Conservation (phyloP, 2,113 vertebrate genomes). For the Cyphomyrus plagiostoma region DNA sequence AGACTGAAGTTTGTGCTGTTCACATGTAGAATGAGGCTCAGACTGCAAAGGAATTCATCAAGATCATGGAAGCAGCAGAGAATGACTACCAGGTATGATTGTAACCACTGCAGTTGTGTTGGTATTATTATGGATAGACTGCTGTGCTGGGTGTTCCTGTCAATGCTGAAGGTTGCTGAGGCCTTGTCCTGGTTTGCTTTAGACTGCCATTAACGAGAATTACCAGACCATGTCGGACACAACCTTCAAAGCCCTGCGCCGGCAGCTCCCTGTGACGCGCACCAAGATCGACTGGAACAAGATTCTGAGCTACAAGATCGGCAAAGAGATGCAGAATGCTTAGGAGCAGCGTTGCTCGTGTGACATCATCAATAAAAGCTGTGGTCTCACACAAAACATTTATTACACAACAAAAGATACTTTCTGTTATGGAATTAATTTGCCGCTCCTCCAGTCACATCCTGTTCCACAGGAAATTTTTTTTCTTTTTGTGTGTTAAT, state of each 20-base stretch:
- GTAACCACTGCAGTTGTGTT: neutral
- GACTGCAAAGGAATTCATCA: slow-evolving; percentile 90
- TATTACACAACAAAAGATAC: slow-evolving; percentile 38
- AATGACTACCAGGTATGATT: slow-evolving; percentile 89
- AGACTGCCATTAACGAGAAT: slow-evolving; percentile 98
- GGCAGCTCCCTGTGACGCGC: slow-evolving; percentile 93
- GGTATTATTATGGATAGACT: neutral
- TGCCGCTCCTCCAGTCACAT: neutral
- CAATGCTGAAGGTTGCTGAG: neutral
- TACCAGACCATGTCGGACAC: slow-evolving; percentile 99
- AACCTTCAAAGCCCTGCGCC: slow-evolving; percentile 97
- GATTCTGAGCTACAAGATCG: slow-evolving; percentile 99
- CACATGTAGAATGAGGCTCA: slow-evolving; percentile 77
- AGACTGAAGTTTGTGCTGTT: slow-evolving; percentile 10
- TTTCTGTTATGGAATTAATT: slow-evolving; percentile 40
- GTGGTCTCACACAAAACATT: slow-evolving; percentile 53
- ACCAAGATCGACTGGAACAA: slow-evolving; percentile 99
- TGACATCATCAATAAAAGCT: slow-evolving; percentile 43
- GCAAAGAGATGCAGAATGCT: slow-evolving; percentile 97
- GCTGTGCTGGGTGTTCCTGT: neutral
- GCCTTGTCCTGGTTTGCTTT: neutral
- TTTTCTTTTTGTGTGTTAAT: neutral
- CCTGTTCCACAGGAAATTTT: slow-evolving; percentile 18
- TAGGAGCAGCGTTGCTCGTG: slow-evolving; percentile 68
- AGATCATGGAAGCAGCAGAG: slow-evolving; percentile 91